Base-by-base conservation (phyloP, 1,140 invertebrate species). In the Lasioglossum albipes region DNA sequence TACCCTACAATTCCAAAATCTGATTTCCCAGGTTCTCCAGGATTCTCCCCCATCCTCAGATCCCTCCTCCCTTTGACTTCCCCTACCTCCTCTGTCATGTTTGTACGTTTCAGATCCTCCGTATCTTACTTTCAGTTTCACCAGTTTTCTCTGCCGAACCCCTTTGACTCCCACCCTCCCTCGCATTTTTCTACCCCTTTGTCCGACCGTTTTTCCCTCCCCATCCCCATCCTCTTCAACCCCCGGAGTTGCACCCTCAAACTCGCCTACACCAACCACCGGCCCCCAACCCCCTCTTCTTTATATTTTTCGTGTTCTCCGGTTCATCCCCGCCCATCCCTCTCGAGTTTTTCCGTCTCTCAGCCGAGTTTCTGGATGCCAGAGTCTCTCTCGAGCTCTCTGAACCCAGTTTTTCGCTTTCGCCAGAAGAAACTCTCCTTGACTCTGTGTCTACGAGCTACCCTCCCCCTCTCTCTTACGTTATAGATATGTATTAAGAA, bases 401-500 rank as follows among this genome's bases (percentile, higher is more conserved):
- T 77, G 66, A 70, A 77, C 66, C 75, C 18, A 65, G 41, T 62
- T 77, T 77, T 70, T 42, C 64, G 36, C n/a, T 36, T 41, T 18
- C 2, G n/a, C 13, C 13, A 31, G 36, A 77, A 70, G 75, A 70
- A 77, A 70, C 66, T 36, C 66, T 5, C 20, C 66, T 77, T 66
- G 75, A 45, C 52, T 69, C 36, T 45, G 75, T 45, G 65, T 70
- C 27, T 41, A 69, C 52, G 64, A 42, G 64, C 7, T 9, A 49
- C 9, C 45, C 9, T 36, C 36, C 36, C 36, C 36, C 36, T 36
- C 36, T 5, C 36, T 5, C 36, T 36, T 5, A 5, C 36, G 36
- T 36, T 36, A 54, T 13, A 54, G 5, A 54, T 70, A 70, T 22
- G 75, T 77, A 77, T 77, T 77, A 77, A 77, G 75, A 70, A 77